Conservation (phyloP, 2,797 vertebrate genomes). For the Urophycis tenuis region DNA sequence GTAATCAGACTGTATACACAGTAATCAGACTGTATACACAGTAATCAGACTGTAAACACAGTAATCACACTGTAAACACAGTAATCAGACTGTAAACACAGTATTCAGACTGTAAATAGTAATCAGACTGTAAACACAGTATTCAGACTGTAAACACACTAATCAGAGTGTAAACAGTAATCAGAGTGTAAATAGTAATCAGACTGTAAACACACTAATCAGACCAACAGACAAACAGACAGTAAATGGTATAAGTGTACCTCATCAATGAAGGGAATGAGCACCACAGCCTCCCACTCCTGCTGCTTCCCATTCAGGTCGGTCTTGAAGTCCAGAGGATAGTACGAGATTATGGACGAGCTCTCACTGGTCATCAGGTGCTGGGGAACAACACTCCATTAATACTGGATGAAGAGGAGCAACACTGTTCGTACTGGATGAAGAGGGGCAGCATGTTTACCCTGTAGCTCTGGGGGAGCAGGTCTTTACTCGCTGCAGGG, state of each 20-base stretch:
- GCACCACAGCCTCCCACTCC: slow-evolving; percentile 98
- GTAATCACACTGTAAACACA: neutral
- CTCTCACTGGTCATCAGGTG: slow-evolving; percentile 85
- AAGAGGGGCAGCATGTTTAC: no score
- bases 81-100: neutral
- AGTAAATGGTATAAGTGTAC: slow-evolving; percentile 53
- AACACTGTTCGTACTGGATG: neutral
- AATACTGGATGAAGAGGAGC: neutral
- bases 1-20: no score
- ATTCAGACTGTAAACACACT: neutral
- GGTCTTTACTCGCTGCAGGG: slow-evolving; percentile 89
- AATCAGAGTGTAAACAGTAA: neutral
- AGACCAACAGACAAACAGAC: no score
- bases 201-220: neutral
- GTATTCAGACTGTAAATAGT: neutral
- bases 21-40: neutral
- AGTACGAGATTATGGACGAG: slow-evolving; percentile 91
- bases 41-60: no score
- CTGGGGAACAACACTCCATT: slow-evolving; percentile 57
- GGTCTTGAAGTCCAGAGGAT: slow-evolving; percentile 93
- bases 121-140: neutral
- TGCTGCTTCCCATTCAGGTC: slow-evolving; percentile 98
- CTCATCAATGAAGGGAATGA: slow-evolving; percentile 97
- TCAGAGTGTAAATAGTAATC: neutral
- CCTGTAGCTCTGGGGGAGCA: slow-evolving; percentile 86